Evolutionary conservation across 2,797 vertebrate species (phyloP), one percentile per base, ranked within the genome.

Genomic region (Epinephelus coioides): DNA sequence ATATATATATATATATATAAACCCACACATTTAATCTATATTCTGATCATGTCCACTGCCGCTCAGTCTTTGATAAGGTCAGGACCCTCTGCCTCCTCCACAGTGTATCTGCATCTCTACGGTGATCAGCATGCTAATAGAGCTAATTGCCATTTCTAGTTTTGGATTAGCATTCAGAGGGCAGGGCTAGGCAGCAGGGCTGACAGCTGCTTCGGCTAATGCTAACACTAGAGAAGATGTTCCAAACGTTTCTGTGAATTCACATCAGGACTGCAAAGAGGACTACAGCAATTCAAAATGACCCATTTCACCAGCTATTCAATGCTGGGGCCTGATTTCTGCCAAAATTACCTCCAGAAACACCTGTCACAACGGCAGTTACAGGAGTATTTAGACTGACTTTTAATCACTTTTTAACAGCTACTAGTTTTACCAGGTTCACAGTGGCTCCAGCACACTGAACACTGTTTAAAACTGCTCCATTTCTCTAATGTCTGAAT

Each of bases 11-110:
- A 34, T 7, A 7, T 34, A 34, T 34, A 34, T 34, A 7, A 34
- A 34, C 34, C 34, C 34, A 44, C 7, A 62, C n/a, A 7, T 55
- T 47, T 25, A 49, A 25, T 94, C 54, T 79, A 69, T 90, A 95
- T 94, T 94, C 93, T 73, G 49, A 70, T 55, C 78, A 77, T 78
- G 83, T 46, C 60, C 46, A 51, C 69, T 80, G 56, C 30, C 18
- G 15, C 85, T 73, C 72, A 80, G 69, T 38, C 69, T 90, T 69
- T 94, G 93, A 95, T 92, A 95, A 95, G 95, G 93, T 94, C 94
- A 95, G 83, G 88, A 92, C 81, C 88, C 67, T 76, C 89, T 69
- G 40, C 74, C 72, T 89, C 74, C 73, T 68, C 69, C 72, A 68
- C 72, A 64, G 21, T 86, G 85, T 91, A 83, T 75, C 80, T 76